A percentile compares a stretch with the other conserved stretches of the same genome.
phyloP scores from a whole-genome alignment of 2,888 invertebrate genomes.

The Melipona beecheii region DNA sequence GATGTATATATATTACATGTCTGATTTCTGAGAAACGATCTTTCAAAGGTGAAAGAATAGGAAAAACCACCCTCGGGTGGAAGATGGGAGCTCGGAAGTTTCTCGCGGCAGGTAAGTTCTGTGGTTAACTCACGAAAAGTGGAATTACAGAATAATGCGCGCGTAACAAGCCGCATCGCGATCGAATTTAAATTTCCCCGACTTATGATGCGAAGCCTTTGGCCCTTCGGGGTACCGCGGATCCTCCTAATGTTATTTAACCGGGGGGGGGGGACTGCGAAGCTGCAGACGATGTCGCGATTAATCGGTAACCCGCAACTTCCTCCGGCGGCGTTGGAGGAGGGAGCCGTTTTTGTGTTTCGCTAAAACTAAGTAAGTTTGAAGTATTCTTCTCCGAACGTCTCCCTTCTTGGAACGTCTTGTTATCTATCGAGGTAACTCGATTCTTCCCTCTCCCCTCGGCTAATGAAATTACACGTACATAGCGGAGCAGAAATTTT shows the following conservation, averaged over 20 bases:
- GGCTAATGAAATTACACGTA: too few relatives aligned
- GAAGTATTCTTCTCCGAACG: not conserved
- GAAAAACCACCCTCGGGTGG: not conserved
- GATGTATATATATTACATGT: too few relatives aligned
- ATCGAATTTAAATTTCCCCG: slow-evolving; percentile 48
- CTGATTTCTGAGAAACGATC: not conserved
- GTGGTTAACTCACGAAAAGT: slow-evolving; percentile 39
- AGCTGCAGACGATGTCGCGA: slow-evolving; percentile 12
- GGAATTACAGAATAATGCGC: slow-evolving; percentile 51
- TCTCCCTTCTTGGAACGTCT: too few relatives aligned
- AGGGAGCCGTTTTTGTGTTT: not conserved
- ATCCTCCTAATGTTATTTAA: slow-evolving; percentile 34
- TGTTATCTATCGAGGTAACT: too few relatives aligned
- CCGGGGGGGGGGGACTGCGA: not conserved
- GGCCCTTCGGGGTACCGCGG: not conserved
- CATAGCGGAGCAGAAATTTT: too few relatives aligned
- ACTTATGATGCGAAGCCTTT: slow-evolving; percentile 26
- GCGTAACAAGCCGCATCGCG: slow-evolving; percentile 43
- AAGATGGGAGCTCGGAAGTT: slow-evolving; percentile 3
- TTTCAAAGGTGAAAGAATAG: not conserved
- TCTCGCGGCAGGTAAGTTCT: slow-evolving; percentile 17
- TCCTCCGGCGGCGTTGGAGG: not conserved
- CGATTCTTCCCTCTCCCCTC: too few relatives aligned
- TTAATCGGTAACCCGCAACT: slow-evolving; percentile 20
- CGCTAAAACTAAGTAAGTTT: not conserved